These are phyloP conservation scores for Dromaius novaehollandiae DNA, from an alignment of 2,113 vertebrate genomes.

Conservation along the genomic window DNA sequence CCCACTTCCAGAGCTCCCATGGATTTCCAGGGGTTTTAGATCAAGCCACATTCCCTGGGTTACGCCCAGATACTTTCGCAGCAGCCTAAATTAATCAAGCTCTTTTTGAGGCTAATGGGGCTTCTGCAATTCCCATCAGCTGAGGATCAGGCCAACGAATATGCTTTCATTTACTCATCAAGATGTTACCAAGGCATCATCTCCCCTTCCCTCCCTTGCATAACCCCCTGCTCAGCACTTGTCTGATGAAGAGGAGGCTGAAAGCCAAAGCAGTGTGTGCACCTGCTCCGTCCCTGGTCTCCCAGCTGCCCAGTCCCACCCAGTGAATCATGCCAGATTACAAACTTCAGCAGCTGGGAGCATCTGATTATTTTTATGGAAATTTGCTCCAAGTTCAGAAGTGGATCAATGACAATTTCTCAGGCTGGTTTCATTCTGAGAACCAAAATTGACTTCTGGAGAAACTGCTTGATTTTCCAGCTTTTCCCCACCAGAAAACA, in stretches of 20 bases:
- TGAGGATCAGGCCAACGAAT: not conserved
- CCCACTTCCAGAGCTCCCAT: not conserved
- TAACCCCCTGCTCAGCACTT: not conserved
- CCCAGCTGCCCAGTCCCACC: not conserved
- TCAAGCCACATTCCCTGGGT: not conserved
- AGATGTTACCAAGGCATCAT: not conserved
- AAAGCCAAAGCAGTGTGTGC: not conserved
- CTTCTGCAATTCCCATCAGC: not conserved
- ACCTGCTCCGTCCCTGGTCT: not conserved
- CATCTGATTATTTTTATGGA: conserved; percentile 65
- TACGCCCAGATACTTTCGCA: not conserved
- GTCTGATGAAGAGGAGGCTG: not conserved
- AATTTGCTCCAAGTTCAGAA: conserved; percentile 52
- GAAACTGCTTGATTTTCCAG: conserved; percentile 51
- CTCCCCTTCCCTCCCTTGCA: not conserved
- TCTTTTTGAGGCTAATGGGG: not conserved
- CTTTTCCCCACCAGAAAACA: conserved; percentile 30
- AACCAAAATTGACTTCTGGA: conserved; percentile 61
- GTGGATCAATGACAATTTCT: conserved; percentile 68
- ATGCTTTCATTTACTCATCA: not conserved
- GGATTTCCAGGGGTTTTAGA: not conserved
- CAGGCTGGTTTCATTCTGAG: conserved; percentile 40
- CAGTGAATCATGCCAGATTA: accelerated
- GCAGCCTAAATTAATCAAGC: not conserved
- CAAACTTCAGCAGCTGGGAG: not conserved